Evolutionary conservation across 1,140 invertebrate species (phyloP).

Genomic region (Maniola jurtina): DNA sequence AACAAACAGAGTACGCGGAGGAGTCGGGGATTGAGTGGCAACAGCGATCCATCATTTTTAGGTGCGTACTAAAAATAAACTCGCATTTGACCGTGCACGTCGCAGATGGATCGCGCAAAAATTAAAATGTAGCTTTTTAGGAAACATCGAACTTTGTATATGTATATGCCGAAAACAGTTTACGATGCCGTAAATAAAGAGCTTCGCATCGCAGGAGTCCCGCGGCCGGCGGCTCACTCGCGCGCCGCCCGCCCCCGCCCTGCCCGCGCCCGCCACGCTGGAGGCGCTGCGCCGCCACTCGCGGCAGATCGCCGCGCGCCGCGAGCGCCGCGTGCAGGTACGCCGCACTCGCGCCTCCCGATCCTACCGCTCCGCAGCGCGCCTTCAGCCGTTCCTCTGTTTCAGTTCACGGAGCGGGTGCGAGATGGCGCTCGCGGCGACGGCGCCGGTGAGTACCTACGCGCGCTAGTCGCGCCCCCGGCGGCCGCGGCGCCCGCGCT

Average conservation of each 20-base stretch:
- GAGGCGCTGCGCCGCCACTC: conserved; percentile 84
- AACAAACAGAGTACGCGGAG: too few species aligned
- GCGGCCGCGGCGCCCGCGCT: conserved; percentile 34
- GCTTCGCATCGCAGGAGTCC: conserved; percentile 39
- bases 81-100: conserved; percentile 3
- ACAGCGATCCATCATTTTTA: conserved; percentile 24
- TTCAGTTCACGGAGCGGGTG: conserved; percentile 64
- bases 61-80: conserved; percentile 29
- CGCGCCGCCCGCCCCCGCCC: conserved; percentile 19
- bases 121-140: conserved; percentile 19
- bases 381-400: conserved; percentile 35
- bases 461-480: conserved; percentile 26
- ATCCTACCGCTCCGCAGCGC: too few species aligned
- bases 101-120: conserved; percentile 24
- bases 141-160: conserved; percentile 1
- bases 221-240: neutral
- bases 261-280: conserved; percentile 71
- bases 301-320: conserved; percentile 84
- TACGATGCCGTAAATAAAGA: conserved; percentile 42
- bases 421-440: conserved; percentile 58
- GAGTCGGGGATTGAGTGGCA: neutral
- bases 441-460: conserved; percentile 51
- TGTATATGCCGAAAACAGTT: conserved; percentile 18
- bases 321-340: conserved; percentile 85
- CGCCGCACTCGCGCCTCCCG: conserved; percentile 18